Percentiles rank a stretch among this genome's conserved stretches.
These are phyloP conservation scores for Apoderus coryli DNA, from an alignment of 2,888 invertebrate species.

Conservation along the genomic window DNA sequence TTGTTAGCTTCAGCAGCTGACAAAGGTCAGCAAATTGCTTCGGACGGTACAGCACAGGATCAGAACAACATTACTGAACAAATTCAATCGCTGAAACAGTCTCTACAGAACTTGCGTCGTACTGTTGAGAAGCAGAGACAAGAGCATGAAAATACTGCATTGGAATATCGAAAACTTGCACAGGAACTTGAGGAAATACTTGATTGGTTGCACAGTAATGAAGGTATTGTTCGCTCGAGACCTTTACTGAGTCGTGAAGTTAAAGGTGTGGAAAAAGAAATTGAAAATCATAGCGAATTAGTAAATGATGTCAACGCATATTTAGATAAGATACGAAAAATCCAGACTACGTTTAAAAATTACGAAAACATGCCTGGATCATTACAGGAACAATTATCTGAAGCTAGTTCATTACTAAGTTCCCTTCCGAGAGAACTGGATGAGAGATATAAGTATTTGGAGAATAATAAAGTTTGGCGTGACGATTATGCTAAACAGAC, in stretches of 20 bases:
- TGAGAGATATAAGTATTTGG: slow-evolving; percentile 66
- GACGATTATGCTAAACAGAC: slow-evolving; percentile 63
- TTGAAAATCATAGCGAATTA: slow-evolving; percentile 59
- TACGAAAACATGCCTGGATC: slow-evolving; percentile 71
- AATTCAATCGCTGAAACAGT: slow-evolving; percentile 73
- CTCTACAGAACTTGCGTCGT: slow-evolving; percentile 61
- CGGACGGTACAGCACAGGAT: slow-evolving; percentile 77
- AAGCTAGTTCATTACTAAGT: slow-evolving; percentile 62
- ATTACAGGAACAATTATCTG: slow-evolving; percentile 69
- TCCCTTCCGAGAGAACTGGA: slow-evolving; percentile 68
- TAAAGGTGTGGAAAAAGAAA: slow-evolving; percentile 64
- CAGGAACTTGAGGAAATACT: slow-evolving; percentile 70
- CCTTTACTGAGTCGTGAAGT: slow-evolving; percentile 68
- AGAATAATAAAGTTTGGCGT: slow-evolving; percentile 60
- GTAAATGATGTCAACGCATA: slow-evolving; percentile 54
- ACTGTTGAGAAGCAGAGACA: slow-evolving; percentile 74
- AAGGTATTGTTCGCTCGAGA: slow-evolving; percentile 65
- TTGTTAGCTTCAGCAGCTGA: slow-evolving; percentile 74
- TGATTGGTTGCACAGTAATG: slow-evolving; percentile 71
- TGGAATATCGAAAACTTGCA: slow-evolving; percentile 74
- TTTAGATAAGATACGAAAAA: slow-evolving; percentile 43
- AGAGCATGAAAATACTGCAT: slow-evolving; percentile 75
- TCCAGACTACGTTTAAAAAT: slow-evolving; percentile 55
- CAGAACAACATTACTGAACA: slow-evolving; percentile 79
- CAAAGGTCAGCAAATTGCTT: slow-evolving; percentile 85